Conservation (phyloP, 92 coral and sea anemone species). For the Galaxea fascicularis region DNA sequence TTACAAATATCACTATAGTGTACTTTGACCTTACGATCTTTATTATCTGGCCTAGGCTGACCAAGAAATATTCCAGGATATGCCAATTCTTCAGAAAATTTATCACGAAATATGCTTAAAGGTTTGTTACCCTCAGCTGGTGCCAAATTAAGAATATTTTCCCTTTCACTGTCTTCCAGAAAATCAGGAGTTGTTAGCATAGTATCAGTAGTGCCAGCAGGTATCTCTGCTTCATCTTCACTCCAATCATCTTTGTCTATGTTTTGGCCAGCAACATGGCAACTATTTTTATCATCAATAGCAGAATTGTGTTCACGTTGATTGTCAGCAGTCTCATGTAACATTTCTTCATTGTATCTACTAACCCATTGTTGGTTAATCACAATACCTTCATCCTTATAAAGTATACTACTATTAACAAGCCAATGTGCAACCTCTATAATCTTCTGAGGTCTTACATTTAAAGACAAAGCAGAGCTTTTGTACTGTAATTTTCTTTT, state of each 20-base stretch:
- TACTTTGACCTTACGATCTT: conserved; percentile 28
- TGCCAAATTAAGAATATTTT: conserved; percentile 59
- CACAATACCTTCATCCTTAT: conserved; percentile 53
- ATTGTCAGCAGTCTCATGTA: conserved; percentile 43
- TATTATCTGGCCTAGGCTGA: conserved; percentile 52
- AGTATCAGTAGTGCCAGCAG: conserved; percentile 66
- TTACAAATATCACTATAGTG: conserved; percentile 60
- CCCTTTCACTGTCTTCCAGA: conserved; percentile 57
- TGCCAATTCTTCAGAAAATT: conserved; percentile 64
- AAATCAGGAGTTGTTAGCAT: conserved; percentile 67
- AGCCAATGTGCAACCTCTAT: conserved; percentile 59
- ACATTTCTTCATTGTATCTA: conserved; percentile 33
- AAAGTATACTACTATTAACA: conserved; percentile 59
- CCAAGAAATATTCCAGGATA: conserved; percentile 69
- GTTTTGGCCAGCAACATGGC: background rate
- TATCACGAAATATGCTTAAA: conserved; percentile 57
- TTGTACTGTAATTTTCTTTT: conserved; percentile 51
- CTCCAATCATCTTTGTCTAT: background rate
- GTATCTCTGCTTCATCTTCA: conserved; percentile 53
- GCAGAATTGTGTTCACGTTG: conserved; percentile 26
- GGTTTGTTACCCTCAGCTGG: conserved; percentile 67
- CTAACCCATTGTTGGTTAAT: conserved; percentile 56
- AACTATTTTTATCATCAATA: background rate
- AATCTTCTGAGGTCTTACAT: conserved; percentile 55
- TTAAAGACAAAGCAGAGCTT: conserved; percentile 64